Base-by-base conservation (phyloP, 2,888 invertebrate species). In the Polydrusus tereticollis region DNA sequence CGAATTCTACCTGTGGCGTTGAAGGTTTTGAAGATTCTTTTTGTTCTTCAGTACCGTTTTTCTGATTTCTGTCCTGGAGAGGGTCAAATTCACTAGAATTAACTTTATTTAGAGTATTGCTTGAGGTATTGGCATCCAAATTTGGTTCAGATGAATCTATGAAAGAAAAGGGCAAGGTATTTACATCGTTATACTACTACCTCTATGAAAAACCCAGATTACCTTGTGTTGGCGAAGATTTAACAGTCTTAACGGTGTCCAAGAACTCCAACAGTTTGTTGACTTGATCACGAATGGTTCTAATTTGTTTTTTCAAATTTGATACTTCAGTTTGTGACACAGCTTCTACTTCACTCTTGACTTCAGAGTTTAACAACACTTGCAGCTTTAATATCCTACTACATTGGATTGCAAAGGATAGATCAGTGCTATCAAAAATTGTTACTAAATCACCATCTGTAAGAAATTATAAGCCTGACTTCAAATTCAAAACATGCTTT, bases 371-470 rank as follows among this genome's bases (percentile, higher is more conserved):
- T 74, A 87, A 87, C 81, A 90, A 87, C 67, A 92, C 86, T 76
- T 90, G 90, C 64, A 92, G 85, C 81, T 90, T 91, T 69, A 92
- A 83, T 73, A 91, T 89, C 38, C 90, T 86, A 79, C 90, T 90
- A 79, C 89, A 90, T 79, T 91, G 90, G 76, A 92, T 90, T 29
- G 92, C 92, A 86, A 91, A 91, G 0, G 90, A 88, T 73, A 92
- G 84, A 84, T 92, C 92, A 33, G 90, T 89, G 80, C 90, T 90
- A 83, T 92, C 92, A 84, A 90, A 90, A 78, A 92, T 91, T 52
- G 92, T 92, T 75, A 92, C 89, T 77, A 92, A 83, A 83, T 92
- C 92, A 64, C 90, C 90, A 87, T 92, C 92, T 91, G 85, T 20
- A 86, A 85, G 0, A 29, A 43, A 47, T n/a, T 21, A 47, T 1